Evolutionary conservation across 2,888 invertebrate species (phyloP).

Genomic region (Anagyrus pseudococci): DNA sequence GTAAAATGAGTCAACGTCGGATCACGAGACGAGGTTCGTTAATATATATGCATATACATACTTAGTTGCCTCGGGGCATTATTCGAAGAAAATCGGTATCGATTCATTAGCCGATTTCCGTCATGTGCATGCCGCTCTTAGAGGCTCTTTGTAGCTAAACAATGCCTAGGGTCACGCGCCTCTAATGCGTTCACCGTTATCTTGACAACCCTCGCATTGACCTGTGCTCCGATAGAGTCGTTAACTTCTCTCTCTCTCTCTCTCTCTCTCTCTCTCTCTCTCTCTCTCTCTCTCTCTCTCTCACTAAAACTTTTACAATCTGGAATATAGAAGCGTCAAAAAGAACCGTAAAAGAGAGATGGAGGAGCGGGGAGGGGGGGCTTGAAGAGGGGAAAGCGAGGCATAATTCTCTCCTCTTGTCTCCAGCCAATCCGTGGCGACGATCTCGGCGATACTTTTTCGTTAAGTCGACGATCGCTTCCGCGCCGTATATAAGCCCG

Average conservation of each 20-base stretch:
- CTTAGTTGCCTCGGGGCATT: too few species aligned
- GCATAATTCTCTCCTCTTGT: slow-evolving; percentile 16
- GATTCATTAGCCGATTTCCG: too few species aligned
- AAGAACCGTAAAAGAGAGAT: neutral
- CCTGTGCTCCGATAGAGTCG: slow-evolving; percentile 10
- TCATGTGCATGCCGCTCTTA: too few species aligned
- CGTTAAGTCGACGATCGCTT: neutral
- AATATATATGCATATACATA: too few species aligned
- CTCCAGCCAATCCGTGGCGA: slow-evolving; percentile 29
- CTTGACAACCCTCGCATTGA: slow-evolving; percentile 33
- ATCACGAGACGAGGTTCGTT: too few species aligned
- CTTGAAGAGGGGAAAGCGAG: neutral
- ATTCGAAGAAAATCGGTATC: too few species aligned
- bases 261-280: too few species aligned
- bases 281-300: too few species aligned
- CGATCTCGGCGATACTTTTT: slow-evolving; percentile 22
- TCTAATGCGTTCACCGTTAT: slow-evolving; percentile 16
- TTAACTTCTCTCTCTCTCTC: too few species aligned
- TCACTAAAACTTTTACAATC: neutral
- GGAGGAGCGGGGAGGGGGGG: neutral
- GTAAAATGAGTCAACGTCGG: too few species aligned
- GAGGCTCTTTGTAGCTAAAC: too few species aligned
- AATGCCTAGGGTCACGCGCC: too few species aligned
- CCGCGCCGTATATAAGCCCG: neutral
- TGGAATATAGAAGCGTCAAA: neutral